Base-by-base conservation (phyloP, 2,888 invertebrate genomes). In the Tiliacea citrago region DNA sequence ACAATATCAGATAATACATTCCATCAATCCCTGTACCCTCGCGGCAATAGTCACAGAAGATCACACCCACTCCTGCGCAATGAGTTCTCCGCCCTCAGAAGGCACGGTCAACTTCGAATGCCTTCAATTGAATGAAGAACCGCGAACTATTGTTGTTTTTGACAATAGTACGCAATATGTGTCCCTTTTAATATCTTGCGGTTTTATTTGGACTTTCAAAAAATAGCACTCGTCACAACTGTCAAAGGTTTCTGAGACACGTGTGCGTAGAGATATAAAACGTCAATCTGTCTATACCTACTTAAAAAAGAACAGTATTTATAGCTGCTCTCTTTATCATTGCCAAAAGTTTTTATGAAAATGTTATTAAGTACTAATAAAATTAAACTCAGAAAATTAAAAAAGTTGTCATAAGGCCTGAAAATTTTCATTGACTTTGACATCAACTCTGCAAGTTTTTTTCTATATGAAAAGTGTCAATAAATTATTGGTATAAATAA, bases 41-140 rank as follows among this genome's bases (percentile, higher is more conserved):
- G 77, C 83, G 84, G 86, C 81, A 81, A 75, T 70, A 81, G 79
- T 81, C 77, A 90, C 84, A 90, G 85, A 80, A 79, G 87, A 92
- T 95, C 94, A 94, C 95, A 94, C 95, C 95, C 94, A 94, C 94
- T 93, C 85, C 85, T 84, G 86, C 78, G 83, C 80, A 91, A 92
- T 90, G 89, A 83, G 81, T 89, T 90, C 92, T 79, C 92, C 94
- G 93, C 94, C 94, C 84, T 81, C 67, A 16, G 66, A 72, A 80
- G 84, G 77, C 75, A 51, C 82, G 82, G 75, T 83, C 76, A 80
- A 55, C 77, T 75, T 76, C 70, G 57, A 78, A 75, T 82, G 58
- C 55, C 75, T 73, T 76, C 67, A 45, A 76, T 75, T 83, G 66
- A 73, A 73, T 77, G 83, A 86, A 62, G 76, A 80, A 84, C 84